Conservation (phyloP, 2,888 invertebrate genomes). For the Drosophila pegasa region DNA sequence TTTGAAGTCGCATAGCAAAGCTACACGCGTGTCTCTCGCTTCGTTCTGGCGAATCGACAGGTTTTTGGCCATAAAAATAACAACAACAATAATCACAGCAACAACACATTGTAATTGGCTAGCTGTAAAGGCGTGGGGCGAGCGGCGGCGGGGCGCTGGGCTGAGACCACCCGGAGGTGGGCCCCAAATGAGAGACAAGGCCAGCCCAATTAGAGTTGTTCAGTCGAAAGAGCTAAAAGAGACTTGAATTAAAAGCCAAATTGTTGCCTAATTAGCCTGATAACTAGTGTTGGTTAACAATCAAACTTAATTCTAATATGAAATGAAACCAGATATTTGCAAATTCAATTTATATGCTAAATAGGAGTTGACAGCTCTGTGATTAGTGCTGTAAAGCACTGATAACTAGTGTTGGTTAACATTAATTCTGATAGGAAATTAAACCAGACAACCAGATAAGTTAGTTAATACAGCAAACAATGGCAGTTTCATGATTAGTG, state of each 20-base stretch:
- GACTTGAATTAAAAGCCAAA: background rate
- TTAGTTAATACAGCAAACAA: too few species aligned
- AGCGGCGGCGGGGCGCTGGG: background rate
- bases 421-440: too few species aligned
- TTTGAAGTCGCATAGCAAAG: slow-evolving; percentile 22
- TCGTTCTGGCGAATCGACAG: slow-evolving; percentile 51
- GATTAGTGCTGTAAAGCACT: background rate
- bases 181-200: background rate
- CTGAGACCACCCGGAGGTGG: slow-evolving; percentile 24
- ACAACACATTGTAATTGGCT: slow-evolving; percentile 18
- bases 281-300: slow-evolving; percentile 1
- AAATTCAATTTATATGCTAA: background rate
- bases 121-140: background rate
- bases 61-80: slow-evolving; percentile 25
- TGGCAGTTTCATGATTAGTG: too few species aligned
- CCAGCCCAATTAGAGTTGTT: slow-evolving; percentile 12
- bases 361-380: background rate
- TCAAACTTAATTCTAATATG: background rate
- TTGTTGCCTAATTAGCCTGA: background rate
- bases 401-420: background rate
- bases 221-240: background rate
- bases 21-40: slow-evolving; percentile 37
- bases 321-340: background rate
- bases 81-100: slow-evolving; percentile 2
- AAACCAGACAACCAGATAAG: too few species aligned